Evolutionary conservation across 2,113 vertebrate genomes (phyloP).

Genomic region (Elachura formosa): DNA sequence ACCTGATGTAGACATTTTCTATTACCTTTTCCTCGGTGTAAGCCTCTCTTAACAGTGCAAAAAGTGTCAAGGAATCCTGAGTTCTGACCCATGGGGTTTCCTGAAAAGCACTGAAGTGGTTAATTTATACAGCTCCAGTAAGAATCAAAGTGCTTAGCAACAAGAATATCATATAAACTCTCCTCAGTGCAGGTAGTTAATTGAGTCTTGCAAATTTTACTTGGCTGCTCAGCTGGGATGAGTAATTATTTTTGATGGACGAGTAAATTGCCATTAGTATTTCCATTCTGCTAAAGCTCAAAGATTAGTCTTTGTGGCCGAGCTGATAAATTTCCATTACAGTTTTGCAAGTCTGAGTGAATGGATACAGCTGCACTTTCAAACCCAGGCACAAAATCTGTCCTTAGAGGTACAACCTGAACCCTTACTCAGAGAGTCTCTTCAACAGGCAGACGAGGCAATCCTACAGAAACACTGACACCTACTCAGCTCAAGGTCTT

Average conservation of each 20-base stretch:
- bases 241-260: conserved; percentile 61
- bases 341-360: background rate
- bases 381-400: background rate
- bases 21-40: background rate
- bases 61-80: background rate
- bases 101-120: conserved; percentile 24
- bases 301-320: conserved; percentile 44
- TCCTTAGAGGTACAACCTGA: background rate
- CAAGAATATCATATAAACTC: conserved; percentile 5
- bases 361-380: background rate
- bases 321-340: conserved; percentile 37
- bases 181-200: conserved; percentile 38
- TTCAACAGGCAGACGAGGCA: background rate
- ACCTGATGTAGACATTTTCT: background rate
- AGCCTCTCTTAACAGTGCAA: background rate
- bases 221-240: conserved; percentile 47
- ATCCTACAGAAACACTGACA: background rate
- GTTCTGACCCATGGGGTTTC: background rate
- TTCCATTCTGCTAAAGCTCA: conserved; percentile 35
- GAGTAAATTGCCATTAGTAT: conserved; percentile 55
- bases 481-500: background rate
- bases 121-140: conserved; percentile 27
- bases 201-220: conserved; percentile 44
- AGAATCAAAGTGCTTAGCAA: conserved; percentile 18
- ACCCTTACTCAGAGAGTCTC: background rate